Percentiles rank a stretch among this genome's conserved stretches.
These are phyloP conservation scores for Nannoperca obscura DNA, from an alignment of 2,797 vertebrate species.

Conservation along the genomic window DNA sequence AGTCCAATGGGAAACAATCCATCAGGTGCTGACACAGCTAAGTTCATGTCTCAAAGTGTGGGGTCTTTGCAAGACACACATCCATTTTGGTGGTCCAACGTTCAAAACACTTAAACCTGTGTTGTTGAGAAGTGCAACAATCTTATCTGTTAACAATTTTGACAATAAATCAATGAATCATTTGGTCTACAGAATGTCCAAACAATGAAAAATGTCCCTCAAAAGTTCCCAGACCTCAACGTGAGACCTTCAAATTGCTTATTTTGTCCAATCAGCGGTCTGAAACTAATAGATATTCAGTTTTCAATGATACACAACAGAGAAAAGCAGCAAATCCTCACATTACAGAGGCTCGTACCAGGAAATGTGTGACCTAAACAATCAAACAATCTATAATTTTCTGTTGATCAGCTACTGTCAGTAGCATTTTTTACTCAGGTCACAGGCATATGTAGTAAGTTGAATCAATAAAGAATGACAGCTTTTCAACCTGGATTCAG, in stretches of 20 bases:
- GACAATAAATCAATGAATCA: neutral
- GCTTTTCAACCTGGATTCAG: conserved; percentile 15
- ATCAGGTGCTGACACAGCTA: conserved; percentile 63
- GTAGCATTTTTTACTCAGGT: neutral
- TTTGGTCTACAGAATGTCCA: neutral
- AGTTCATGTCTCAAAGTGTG: conserved; percentile 62
- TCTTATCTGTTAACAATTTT: neutral
- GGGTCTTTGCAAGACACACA: conserved; percentile 34
- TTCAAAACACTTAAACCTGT: neutral
- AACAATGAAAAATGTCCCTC: neutral
- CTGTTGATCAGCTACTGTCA: neutral
- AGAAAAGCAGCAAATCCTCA: neutral
- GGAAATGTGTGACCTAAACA: neutral
- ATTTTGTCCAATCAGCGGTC: neutral
- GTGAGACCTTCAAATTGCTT: neutral
- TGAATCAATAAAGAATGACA: neutral
- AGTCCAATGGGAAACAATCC: conserved; percentile 61
- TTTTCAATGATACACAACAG: neutral
- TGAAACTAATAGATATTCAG: neutral
- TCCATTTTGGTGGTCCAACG: too few species aligned
- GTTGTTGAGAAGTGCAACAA: neutral
- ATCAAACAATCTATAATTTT: neutral
- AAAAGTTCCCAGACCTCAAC: neutral
- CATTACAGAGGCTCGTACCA: neutral
- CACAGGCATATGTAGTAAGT: neutral